Evolutionary conservation across 2,113 vertebrate genomes (phyloP).

Genomic region (Falcunculus frontatus): DNA sequence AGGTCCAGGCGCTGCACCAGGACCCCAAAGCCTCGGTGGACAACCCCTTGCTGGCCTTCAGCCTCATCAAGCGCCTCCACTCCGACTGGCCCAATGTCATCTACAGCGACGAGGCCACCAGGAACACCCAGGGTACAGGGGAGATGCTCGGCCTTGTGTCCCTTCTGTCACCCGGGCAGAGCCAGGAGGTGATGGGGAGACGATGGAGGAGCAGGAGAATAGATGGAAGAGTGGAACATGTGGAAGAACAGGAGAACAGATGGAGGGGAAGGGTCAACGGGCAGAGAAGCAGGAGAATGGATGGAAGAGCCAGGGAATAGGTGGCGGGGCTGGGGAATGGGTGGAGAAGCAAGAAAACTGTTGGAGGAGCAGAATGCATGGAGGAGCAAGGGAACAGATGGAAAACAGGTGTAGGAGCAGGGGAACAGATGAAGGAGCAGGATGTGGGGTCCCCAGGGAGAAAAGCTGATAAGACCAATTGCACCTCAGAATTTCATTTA

Average conservation of each 20-base stretch:
- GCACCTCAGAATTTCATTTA: background rate
- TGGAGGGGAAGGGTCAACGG: background rate
- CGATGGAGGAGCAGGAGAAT: background rate
- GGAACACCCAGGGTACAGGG: constrained; percentile 78
- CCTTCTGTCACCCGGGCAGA: background rate
- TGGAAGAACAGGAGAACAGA: background rate
- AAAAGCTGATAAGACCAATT: fast-evolving
- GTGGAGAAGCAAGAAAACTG: background rate
- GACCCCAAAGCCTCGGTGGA: constrained; percentile 65
- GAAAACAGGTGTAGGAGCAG: background rate
- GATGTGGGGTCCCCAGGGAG: background rate
- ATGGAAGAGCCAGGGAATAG: background rate
- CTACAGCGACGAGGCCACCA: constrained; percentile 77
- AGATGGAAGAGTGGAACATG: background rate
- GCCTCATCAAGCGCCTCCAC: constrained; percentile 89
- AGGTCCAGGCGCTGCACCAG: constrained; percentile 79
- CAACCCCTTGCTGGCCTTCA: constrained; percentile 87
- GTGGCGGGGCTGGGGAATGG: fast-evolving
- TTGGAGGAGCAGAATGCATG: background rate
- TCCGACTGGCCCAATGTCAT: constrained; percentile 88
- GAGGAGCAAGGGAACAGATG: background rate
- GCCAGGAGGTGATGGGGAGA: background rate
- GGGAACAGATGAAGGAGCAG: background rate
- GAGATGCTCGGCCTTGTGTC: fast-evolving
- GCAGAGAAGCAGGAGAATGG: background rate